Evolutionary conservation across 2,113 vertebrate species (phyloP), one percentile per base, ranked within the genome.

Genomic region (Plectropomus leopardus): DNA sequence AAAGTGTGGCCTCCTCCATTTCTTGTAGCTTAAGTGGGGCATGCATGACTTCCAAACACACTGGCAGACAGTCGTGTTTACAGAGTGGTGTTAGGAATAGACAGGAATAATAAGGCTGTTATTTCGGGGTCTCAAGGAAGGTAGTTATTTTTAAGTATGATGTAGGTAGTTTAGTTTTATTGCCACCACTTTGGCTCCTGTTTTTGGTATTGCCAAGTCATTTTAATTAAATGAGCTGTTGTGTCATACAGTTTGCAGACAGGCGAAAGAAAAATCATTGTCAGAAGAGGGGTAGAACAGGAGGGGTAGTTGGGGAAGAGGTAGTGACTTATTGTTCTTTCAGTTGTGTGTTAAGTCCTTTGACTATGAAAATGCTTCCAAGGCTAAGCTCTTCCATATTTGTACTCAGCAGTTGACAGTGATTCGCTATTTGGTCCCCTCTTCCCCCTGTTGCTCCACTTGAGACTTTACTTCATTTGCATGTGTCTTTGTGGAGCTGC

Each of bases 401-500:
- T 87, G 67, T 76, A 65, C 67, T 84, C 60, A 71, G 82, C 76
- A 42, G 76, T 40, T 87, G 84, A 81, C 90, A 87, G 80, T 28
- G 63, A 86, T 76, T 84, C 13, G 15, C 76, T 80, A 15, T 76
- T 76, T 80, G 79, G 88, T 86, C 77, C 79, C 84, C 63, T 71
- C 78, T 78, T 28, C 57, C 76, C 36, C 86, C 60, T 79, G 86
- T 89, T 85, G 68, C 84, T 81, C 71, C 71, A 61, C 86, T 89
- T 53, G 63, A 89, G 88, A 76, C 75, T 88, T 86, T 61, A 87
- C 74, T 89, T 86, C 45, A 91, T 92, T 90, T 92, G 85, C 88
- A 91, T 91, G 86, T 28, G 34, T 89, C 82, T 90, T 86, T 77
- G 84, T 76, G 83, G 77, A 88, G 76, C 82, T 78, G 84, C 69